phyloP scores from a whole-genome alignment of 2,797 vertebrate genomes.

The Betta splendens region DNA sequence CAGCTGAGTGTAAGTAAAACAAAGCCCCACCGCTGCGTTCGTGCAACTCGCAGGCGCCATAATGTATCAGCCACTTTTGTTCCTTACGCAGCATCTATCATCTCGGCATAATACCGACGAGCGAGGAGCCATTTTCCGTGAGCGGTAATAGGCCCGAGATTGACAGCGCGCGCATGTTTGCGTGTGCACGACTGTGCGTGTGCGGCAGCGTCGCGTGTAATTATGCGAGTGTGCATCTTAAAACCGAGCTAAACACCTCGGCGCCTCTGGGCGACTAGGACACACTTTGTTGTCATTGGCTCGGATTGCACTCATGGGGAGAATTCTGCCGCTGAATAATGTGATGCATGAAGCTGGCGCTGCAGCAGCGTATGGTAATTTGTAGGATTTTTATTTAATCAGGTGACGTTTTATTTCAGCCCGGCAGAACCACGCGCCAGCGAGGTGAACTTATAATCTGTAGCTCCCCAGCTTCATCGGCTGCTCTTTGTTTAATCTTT shows the following conservation, averaged over 20 bases:
- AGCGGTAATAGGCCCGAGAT: constrained; percentile 67
- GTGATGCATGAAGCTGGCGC: constrained; percentile 70
- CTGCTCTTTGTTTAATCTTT: constrained; percentile 31
- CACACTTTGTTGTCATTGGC: constrained; percentile 70
- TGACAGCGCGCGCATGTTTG: constrained; percentile 41
- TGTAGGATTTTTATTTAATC: constrained; percentile 71
- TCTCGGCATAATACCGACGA: constrained; percentile 53
- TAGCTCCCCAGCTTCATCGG: constrained; percentile 31
- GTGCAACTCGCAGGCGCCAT: constrained; percentile 65
- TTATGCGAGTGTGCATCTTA: constrained; percentile 56
- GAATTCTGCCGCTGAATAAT: constrained; percentile 66
- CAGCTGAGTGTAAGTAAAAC: constrained; percentile 58
- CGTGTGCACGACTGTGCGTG: constrained; percentile 10
- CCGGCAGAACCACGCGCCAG: constrained; percentile 49
- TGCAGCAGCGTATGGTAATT: constrained; percentile 70
- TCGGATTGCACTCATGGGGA: constrained; percentile 68
- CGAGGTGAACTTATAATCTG: constrained; percentile 57
- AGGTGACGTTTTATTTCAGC: constrained; percentile 55
- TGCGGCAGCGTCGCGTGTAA: constrained; percentile 35
- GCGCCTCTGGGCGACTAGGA: constrained; percentile 62
- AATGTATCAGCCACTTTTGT: constrained; percentile 73
- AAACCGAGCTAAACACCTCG: constrained; percentile 65
- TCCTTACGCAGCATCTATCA: constrained; percentile 71
- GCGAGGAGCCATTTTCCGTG: constrained; percentile 59
- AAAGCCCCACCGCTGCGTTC: constrained; percentile 66